Evolutionary conservation across 2,797 vertebrate genomes (phyloP).

Genomic region (Lutjanus argentimaculatus): DNA sequence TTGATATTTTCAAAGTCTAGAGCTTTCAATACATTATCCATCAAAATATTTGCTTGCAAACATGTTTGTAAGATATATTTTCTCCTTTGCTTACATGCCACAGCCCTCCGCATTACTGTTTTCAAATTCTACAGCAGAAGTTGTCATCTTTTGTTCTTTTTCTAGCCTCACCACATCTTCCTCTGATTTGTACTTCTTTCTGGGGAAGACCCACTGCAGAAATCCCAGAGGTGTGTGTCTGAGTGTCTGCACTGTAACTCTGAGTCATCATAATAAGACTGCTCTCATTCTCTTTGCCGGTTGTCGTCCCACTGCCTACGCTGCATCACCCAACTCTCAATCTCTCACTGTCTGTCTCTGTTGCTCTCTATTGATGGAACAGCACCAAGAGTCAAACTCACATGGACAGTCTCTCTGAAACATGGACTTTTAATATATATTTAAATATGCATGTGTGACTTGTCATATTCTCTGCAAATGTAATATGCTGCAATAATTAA

Average conservation of each 20-base stretch:
- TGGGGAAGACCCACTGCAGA: conserved; percentile 32
- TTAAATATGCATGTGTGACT: not conserved
- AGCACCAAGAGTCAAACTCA: not conserved
- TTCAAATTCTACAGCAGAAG: not conserved
- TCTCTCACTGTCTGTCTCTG: not conserved
- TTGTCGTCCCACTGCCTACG: conserved; percentile 32
- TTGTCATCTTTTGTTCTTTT: conserved; percentile 20
- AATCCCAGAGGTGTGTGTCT: conserved; percentile 47
- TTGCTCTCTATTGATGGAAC: not conserved
- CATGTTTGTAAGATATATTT: not conserved
- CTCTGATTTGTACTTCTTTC: conserved; percentile 7
- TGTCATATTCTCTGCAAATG: not conserved
- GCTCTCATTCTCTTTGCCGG: conserved; percentile 41
- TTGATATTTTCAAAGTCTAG: conserved; percentile 9
- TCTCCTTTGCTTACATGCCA: not conserved
- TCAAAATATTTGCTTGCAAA: not conserved
- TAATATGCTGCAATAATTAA: not conserved
- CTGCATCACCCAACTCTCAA: not conserved
- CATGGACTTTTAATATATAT: not conserved
- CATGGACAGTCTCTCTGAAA: not conserved
- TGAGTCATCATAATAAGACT: conserved; percentile 52
- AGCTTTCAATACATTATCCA: not conserved
- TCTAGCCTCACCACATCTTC: conserved; percentile 7
- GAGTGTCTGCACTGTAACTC: conserved; percentile 42
- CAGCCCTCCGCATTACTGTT: not conserved